Base-by-base conservation (phyloP, 2,113 vertebrate genomes). In the Pygoscelis antarcticus region DNA sequence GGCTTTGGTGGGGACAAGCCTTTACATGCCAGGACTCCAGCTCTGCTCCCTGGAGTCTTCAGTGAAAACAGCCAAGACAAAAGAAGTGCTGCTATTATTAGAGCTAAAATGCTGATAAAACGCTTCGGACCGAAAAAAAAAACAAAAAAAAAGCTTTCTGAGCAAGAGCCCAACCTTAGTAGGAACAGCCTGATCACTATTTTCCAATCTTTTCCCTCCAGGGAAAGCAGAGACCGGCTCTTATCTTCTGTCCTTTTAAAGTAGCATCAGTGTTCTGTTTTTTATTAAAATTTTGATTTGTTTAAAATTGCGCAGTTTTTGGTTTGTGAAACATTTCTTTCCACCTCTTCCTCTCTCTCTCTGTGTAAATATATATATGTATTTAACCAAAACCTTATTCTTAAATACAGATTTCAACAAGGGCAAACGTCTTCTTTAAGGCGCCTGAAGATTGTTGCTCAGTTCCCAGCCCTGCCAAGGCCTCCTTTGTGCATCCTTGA, bases 261-360 rank as follows among this genome's bases (percentile, higher is more conserved):
- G 78, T 69, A 90, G 47, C 86, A 90, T 90, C 82, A 40, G 49
- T 72, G 68, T 57, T 93, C 90, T 96, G 92, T 47, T 68, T 97
- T 89, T 88, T 74, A 90, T 92, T 93, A 93, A 30, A 66, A 88
- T 42, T 30, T 42, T 71, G 27, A 71, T 95, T 92, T 88, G 66
- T 92, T 92, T 92, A 66, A 94, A 93, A 84, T 79, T 44, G 78
- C 42, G 38, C 81, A 64, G 17, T 10, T 87, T 89, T 84, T 26
- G 8, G 6, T 16, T 66, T 91, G 64, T 30, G 44, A 87, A 85
- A n/a, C 29, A 21, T n/a, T 91, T 85, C 44, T 88, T 92, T 65
- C 78, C 82, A 85, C 52, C 12, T 90, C 70, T 96, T 88, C 46
- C 82, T 34, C 80, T 80, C 68, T 62, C 51, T 46, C 40, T 64